Conservation (phyloP, 1,140 invertebrate genomes). For the Epicauta chinensis region DNA sequence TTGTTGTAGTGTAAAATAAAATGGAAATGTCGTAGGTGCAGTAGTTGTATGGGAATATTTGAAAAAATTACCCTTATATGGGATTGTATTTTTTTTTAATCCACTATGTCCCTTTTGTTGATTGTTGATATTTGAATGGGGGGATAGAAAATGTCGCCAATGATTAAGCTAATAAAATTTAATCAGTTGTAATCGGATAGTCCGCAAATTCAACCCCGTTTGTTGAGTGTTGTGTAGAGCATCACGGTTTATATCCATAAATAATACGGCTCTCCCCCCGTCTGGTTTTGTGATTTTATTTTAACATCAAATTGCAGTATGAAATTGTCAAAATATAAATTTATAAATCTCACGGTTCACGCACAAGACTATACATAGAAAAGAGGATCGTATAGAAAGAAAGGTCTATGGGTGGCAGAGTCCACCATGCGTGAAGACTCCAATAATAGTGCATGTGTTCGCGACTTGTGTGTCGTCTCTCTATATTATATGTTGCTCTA, state of each 20-base stretch:
- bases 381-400: neutral
- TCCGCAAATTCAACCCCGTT: constrained; percentile 4
- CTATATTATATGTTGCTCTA: constrained; percentile 32
- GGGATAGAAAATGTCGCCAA: no score
- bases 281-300: no score
- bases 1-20: no score
- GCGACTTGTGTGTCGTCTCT: constrained; percentile 28
- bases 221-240: constrained; percentile 14
- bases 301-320: constrained; percentile 28
- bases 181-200: constrained; percentile 26
- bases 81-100: no score
- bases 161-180: constrained; percentile 10
- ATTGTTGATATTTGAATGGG: no score
- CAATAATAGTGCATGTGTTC: constrained; percentile 37
- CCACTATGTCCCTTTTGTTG: no score
- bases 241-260: constrained; percentile 23
- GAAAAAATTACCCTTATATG: no score
- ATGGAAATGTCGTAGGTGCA: no score
- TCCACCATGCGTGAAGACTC: constrained; percentile 35
- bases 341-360: constrained; percentile 40
- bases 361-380: constrained; percentile 17
- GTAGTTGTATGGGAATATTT: no score
- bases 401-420: constrained; percentile 22
- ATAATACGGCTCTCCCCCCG: constrained; percentile 23
- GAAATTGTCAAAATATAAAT: constrained; percentile 42